phyloP scores from a whole-genome alignment of 2,797 vertebrate species.

The Orientallactaga sibirica region DNA sequence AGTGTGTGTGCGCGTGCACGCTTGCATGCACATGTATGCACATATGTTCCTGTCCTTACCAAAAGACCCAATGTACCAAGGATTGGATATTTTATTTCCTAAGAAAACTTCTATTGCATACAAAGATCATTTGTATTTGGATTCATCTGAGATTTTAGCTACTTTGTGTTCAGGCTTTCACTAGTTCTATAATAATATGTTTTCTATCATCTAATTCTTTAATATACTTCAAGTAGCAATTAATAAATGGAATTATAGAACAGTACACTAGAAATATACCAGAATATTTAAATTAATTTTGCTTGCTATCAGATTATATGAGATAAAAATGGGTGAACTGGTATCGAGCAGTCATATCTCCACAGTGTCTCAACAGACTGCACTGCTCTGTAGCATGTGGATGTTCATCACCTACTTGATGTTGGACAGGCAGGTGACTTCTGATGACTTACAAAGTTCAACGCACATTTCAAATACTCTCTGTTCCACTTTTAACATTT shows the following conservation, averaged over 20 bases:
- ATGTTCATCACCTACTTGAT: background rate
- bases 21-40: too few relatives aligned
- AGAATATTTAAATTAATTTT: slow-evolving; percentile 53
- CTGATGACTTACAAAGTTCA: background rate
- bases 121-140: background rate
- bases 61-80: background rate
- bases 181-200: background rate
- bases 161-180: slow-evolving; percentile 18
- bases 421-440: background rate
- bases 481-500: slow-evolving; percentile 58
- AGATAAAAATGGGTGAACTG: background rate
- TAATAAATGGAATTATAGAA: slow-evolving; percentile 48
- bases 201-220: slow-evolving; percentile 21
- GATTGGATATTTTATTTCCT: background rate
- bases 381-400: background rate
- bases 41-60: background rate
- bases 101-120: background rate
- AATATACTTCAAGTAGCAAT: slow-evolving; percentile 12
- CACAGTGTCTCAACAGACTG: background rate
- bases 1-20: background rate
- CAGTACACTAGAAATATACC: background rate
- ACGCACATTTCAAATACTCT: background rate
- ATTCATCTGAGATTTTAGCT: background rate
- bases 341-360: too few relatives aligned
- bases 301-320: background rate